These are phyloP conservation scores for Orchestes rusci DNA, from an alignment of 2,888 invertebrate species.

Conservation along the genomic window DNA sequence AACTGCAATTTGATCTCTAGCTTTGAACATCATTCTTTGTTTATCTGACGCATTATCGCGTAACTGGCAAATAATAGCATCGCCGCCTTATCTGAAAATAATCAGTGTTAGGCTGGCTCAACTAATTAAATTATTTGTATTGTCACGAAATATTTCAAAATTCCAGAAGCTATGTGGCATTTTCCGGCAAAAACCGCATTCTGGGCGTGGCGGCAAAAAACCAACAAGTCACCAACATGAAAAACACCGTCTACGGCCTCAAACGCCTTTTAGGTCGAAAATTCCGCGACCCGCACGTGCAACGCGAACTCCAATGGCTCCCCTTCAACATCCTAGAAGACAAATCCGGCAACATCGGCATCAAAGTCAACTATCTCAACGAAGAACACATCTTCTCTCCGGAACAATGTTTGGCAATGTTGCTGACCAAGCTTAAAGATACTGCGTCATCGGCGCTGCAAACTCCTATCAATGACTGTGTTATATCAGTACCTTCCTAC, in stretches of 20 bases:
- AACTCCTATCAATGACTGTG: constrained; percentile 89
- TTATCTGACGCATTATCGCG: no score
- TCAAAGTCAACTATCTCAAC: constrained; percentile 79
- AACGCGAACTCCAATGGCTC: constrained; percentile 71
- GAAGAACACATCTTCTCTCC: constrained; percentile 81
- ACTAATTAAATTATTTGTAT: no score
- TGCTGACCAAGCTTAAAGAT: constrained; percentile 94
- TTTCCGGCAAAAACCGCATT: constrained; percentile 85
- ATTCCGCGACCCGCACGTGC: constrained; percentile 81
- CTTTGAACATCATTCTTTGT: no score
- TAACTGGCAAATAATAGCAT: no score
- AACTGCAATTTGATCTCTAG: no score
- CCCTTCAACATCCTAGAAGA: constrained; percentile 73
- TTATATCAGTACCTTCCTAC: constrained; percentile 89
- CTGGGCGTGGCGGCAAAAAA: constrained; percentile 96
- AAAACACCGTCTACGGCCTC: constrained; percentile 91
- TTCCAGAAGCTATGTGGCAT: constrained; percentile 87
- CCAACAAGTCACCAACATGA: constrained; percentile 94
- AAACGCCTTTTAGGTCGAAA: constrained; percentile 89
- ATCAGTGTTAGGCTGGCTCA: no score
- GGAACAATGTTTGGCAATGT: constrained; percentile 94
- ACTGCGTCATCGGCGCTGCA: constrained; percentile 79
- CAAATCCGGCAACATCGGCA: constrained; percentile 74
- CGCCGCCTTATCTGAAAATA: no score
- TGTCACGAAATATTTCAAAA: no score